Percentiles rank a stretch among this genome's conserved stretches.
Conservation (phyloP, 2,113 vertebrate genomes). For the Xyrauchen texanus region DNA sequence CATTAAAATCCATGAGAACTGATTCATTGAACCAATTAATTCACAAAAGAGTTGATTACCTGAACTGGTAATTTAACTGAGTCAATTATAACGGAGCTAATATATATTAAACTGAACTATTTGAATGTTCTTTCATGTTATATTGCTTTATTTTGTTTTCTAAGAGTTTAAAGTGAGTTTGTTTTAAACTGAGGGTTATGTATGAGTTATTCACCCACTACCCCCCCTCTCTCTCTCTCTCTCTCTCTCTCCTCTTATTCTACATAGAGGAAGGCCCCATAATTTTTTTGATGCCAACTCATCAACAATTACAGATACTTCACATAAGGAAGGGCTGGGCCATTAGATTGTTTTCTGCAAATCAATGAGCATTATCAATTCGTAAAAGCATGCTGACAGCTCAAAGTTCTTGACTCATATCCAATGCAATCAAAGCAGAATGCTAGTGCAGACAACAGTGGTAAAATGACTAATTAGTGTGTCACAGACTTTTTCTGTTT, state of each 20-base stretch:
- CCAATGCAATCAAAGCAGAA: not conserved
- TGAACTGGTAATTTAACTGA: no score
- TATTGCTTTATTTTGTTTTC: no score
- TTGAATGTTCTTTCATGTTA: no score
- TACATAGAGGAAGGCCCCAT: not conserved
- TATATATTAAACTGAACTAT: no score
- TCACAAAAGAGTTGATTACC: no score
- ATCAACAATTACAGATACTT: conserved; percentile 2
- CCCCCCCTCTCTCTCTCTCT: no score
- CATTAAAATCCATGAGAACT: no score
- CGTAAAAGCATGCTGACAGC: conserved; percentile 24
- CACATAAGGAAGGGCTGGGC: not conserved
- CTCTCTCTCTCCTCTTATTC: not conserved
- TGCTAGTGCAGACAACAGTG: conserved; percentile 18
- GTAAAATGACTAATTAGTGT: conserved; percentile 56
- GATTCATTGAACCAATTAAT: no score
- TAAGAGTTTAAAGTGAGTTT: no score
- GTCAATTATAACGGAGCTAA: no score
- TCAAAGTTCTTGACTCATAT: conserved; percentile 6
- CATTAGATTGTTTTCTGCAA: conserved; percentile 24
- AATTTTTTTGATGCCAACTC: not conserved
- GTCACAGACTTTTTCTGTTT: conserved; percentile 51
- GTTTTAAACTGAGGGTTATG: no score
- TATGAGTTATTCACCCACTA: no score
- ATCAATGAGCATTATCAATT: not conserved